Evolutionary conservation across 2,888 invertebrate genomes (phyloP).

Genomic region (Phyto melanocephala): DNA sequence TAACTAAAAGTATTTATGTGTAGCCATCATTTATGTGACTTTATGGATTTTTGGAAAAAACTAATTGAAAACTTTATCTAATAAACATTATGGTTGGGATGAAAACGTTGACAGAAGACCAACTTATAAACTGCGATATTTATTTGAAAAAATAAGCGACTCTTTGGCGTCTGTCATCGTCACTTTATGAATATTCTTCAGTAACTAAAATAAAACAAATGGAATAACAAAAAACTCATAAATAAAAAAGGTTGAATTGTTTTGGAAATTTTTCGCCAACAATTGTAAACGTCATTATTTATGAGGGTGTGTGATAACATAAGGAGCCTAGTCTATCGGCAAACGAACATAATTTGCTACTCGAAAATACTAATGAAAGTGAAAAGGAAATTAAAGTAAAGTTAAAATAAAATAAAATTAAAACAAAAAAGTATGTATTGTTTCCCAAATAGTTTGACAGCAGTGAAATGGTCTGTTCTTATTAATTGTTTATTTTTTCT

Average conservation of each 20-base stretch:
- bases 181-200: neutral
- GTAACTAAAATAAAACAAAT: neutral
- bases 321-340: neutral
- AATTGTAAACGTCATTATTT: slow-evolving; percentile 4
- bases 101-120: neutral
- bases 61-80: neutral
- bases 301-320: neutral
- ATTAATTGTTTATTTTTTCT: neutral
- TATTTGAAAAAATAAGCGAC: slow-evolving; percentile 16
- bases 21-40: neutral
- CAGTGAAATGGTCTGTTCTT: neutral
- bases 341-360: neutral
- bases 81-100: neutral
- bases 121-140: slow-evolving; percentile 23
- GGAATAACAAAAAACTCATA: slow-evolving; percentile 1
- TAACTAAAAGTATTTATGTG: too few relatives aligned
- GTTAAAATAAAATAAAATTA: slow-evolving; percentile 27
- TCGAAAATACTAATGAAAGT: neutral
- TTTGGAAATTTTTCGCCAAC: slow-evolving; percentile 13
- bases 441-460: neutral
- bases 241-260: slow-evolving; percentile 19
- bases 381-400: slow-evolving; percentile 13
- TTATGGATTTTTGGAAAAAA: slow-evolving; percentile 4
- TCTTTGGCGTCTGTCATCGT: slow-evolving; percentile 2
- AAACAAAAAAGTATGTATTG: too few relatives aligned